A percentile compares a stretch with the other conserved stretches of the same genome.
phyloP scores from a whole-genome alignment of 1,140 invertebrate genomes.

The Plodia interpunctella region DNA sequence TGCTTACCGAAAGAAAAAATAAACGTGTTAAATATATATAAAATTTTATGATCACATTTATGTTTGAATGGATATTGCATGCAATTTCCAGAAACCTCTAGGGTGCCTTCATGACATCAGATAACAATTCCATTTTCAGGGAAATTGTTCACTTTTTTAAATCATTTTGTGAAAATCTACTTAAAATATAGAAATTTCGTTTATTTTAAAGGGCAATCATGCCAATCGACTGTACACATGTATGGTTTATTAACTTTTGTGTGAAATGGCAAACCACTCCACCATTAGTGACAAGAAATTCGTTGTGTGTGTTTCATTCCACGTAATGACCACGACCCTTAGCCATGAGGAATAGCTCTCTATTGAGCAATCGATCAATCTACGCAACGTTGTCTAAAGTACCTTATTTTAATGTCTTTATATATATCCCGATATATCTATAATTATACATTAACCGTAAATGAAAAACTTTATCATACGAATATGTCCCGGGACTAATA shows the following conservation, averaged over 20 bases:
- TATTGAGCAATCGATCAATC: background rate
- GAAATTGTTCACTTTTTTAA: background rate
- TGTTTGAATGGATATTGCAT: background rate
- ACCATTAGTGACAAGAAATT: too few species aligned
- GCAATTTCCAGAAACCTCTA: background rate
- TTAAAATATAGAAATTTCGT: too few species aligned
- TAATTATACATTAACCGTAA: background rate
- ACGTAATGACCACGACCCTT: too few species aligned
- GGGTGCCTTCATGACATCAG: background rate
- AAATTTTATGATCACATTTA: background rate
- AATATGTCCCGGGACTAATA: background rate
- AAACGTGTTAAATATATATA: background rate
- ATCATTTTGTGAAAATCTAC: too few species aligned
- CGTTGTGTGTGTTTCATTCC: too few species aligned
- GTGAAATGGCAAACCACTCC: too few species aligned
- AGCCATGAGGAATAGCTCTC: too few species aligned
- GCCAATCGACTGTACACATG: too few species aligned
- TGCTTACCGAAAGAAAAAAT: background rate
- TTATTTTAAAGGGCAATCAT: too few species aligned
- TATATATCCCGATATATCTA: too few species aligned
- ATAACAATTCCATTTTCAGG: background rate
- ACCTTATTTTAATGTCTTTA: too few species aligned
- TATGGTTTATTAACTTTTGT: too few species aligned
- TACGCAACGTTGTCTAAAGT: background rate
- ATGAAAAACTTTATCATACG: background rate